Percentiles rank a stretch among this genome's conserved stretches.
phyloP scores from a whole-genome alignment of 2,888 invertebrate species.

The Drosophila robusta region DNA sequence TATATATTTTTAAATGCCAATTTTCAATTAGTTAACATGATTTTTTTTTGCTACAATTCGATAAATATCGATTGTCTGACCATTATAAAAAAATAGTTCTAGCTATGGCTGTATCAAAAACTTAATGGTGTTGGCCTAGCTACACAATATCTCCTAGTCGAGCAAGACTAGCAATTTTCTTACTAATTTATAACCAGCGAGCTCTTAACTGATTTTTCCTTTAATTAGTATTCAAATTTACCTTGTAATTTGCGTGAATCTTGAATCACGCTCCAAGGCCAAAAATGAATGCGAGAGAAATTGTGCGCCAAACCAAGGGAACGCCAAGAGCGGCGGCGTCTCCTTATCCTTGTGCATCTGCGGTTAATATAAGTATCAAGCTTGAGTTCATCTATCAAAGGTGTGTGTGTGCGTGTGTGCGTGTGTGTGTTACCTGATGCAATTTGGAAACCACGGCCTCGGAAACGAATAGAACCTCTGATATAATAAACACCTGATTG shows the following conservation, averaged over 20 bases:
- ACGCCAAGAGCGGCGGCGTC: slow-evolving; percentile 88
- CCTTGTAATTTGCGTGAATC: slow-evolving; percentile 87
- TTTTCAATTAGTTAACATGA: no score
- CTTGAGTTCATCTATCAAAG: slow-evolving; percentile 37
- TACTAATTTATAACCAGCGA: neutral
- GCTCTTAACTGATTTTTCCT: neutral
- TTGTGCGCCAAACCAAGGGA: slow-evolving; percentile 89
- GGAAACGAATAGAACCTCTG: slow-evolving; percentile 88
- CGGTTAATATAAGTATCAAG: slow-evolving; percentile 9
- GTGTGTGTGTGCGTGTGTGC: neutral
- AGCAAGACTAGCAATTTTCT: neutral
- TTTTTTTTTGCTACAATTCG: no score
- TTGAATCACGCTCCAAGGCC: slow-evolving; percentile 87
- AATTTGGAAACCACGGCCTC: slow-evolving; percentile 87
- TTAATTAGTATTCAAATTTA: slow-evolving; percentile 43
- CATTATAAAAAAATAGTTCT: no score
- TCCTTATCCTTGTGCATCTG: slow-evolving; percentile 88
- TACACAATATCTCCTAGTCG: neutral
- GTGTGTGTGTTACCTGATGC: slow-evolving; percentile 85
- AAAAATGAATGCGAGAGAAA: slow-evolving; percentile 88
- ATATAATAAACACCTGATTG: slow-evolving; percentile 88
- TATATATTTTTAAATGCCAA: no score
- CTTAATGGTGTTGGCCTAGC: neutral
- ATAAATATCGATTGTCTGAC: no score
- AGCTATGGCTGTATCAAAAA: no score